Conservation (phyloP, 2,888 invertebrate species). For the Mythimna pallens region DNA sequence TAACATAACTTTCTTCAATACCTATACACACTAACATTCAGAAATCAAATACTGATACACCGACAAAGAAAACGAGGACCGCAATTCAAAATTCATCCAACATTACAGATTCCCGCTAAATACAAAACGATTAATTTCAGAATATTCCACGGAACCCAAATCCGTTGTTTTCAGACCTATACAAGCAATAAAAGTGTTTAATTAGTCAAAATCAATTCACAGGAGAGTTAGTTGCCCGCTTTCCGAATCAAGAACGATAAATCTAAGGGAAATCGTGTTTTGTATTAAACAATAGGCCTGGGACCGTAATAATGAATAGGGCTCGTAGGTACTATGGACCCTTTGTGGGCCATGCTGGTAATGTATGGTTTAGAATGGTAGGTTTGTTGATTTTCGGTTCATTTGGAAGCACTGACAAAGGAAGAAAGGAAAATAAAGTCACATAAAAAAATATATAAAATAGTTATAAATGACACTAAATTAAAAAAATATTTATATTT, state of each 20-base stretch:
- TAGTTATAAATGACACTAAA: no score
- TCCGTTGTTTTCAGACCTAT: slow-evolving; percentile 55
- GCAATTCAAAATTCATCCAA: slow-evolving; percentile 6
- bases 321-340: slow-evolving; percentile 51
- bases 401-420: background rate
- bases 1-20: background rate
- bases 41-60: slow-evolving; percentile 5
- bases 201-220: slow-evolving; percentile 82
- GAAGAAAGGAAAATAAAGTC: background rate
- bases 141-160: slow-evolving; percentile 40
- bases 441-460: no score
- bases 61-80: slow-evolving; percentile 18
- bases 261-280: slow-evolving; percentile 75
- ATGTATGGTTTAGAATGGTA: slow-evolving; percentile 16
- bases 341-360: slow-evolving; percentile 55
- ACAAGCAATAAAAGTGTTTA: slow-evolving; percentile 78
- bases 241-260: slow-evolving; percentile 74
- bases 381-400: slow-evolving; percentile 32
- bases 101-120: slow-evolving; percentile 34
- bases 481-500: no score
- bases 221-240: slow-evolving; percentile 76
- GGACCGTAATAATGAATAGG: slow-evolving; percentile 70
- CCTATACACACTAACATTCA: no score
- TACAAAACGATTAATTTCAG: slow-evolving; percentile 56
- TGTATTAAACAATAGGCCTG: slow-evolving; percentile 75